Evolutionary conservation across 2,113 vertebrate genomes (phyloP), one percentile per base, ranked within the genome.

Genomic region (Lontra canadensis): DNA sequence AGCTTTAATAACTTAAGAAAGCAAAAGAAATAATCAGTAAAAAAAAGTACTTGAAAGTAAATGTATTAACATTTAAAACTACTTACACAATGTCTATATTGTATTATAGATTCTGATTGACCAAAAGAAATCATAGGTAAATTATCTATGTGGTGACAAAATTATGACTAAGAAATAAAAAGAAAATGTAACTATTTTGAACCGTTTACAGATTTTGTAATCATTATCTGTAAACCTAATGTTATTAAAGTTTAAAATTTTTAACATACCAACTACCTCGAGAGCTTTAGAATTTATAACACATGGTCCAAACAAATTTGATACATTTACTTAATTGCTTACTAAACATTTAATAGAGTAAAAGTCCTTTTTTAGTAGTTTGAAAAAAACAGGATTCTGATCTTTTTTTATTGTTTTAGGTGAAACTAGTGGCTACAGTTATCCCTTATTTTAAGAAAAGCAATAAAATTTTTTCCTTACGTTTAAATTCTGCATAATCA

Each of bases 1-100:
- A 95, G 63, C 61, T 97, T 98, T 96, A 97, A 78, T 97, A 97
- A 96, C 36, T 73, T 88, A 95, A 94, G 88, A 85, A 15, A 81
- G 25, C 23, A 78, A 92, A 88, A 84, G 31, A 93, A 93, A 57
- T 61, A 86, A 96, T 74, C 26, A 83, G 49, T 71, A 59, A 96
- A 90, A 96, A 89, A 94, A 97, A 89, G 26, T 87, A 94, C 36
- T 88, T 89, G 26, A 90, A 91, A 90, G 20, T 95, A 88, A 90
- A 94, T 52, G 3, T 83, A 74, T 71, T 94, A 88, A 96, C 65
- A 96, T 76, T 82, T 93, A 71, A 44, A 96, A 94, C 36, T 86
- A 73, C 89, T 92, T 49, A 69, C 3, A 94, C 59, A 94, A 83
- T 95, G 93, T 96, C 71, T 93, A 13, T 74, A 67, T 31, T 94